Base-by-base conservation (phyloP, 2,797 vertebrate genomes). In the Tauraco hartlaubi region DNA sequence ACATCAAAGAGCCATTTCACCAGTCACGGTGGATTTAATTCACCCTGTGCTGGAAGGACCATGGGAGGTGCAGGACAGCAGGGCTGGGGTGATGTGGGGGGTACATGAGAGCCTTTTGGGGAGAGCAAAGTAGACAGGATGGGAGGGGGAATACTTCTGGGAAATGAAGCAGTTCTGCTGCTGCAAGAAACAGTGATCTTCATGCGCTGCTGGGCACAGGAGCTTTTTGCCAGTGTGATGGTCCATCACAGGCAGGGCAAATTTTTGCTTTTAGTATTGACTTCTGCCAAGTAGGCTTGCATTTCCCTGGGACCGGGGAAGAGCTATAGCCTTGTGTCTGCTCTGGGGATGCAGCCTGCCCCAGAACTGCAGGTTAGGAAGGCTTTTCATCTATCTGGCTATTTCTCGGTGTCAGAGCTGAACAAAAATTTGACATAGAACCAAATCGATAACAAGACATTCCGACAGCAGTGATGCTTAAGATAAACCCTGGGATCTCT, bases 1-100 rank as follows among this genome's bases (percentile, higher is more conserved):
- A 7, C 7, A 15, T 39, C 46, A 17, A 51, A 17, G 58, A 46
- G 25, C 35, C 5, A 0, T 41, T 55, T 29, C 23, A 3, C 25
- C 9, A 31, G 2, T 48, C 23, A 1, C 0, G 1, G 23, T 17
- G 67, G 44, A 7, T 31, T 61, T 31, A 4, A 8, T 33, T 43
- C 17, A 1, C 56, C 7, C 9, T 5, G 51, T 33, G 75, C 49
- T 22, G 49, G 61, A 29, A 46, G 49, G 37, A 9, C 35, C 8
- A 0, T 1, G 15, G 14, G 23, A 67, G 44, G 39, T 6, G 49
- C 2, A 11, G 67, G 56, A 6, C 14, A 52, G 73, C 18, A 46
- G 58, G 73, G 55, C 49, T 52, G 71, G 52, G 48, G 52, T 0
- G 29, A 3, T 3, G 19, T 2, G 15, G 17, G 1, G 18, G 54